Evolutionary conservation across 2,888 invertebrate species (phyloP), one percentile per base, ranked within the genome.

Genomic region (Idaea dimidiata): DNA sequence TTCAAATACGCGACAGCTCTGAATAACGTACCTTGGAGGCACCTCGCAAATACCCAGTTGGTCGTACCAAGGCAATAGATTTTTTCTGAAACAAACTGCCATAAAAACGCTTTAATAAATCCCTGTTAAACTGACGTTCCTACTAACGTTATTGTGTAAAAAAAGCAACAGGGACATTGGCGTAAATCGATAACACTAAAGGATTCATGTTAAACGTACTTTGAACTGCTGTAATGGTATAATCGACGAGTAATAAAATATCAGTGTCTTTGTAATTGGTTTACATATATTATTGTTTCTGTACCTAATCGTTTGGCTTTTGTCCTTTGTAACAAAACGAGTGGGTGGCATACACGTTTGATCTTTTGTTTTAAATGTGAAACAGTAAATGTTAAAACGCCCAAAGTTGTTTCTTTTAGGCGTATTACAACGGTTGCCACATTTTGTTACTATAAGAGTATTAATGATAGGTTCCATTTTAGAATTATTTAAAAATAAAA

Each of bases 21-120:
- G 43, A 43, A 43, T 10, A 32, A 4, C 32, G 32, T 32, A 43
- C 14, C 14, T 43, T 43, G 3, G 8, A 43, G 43, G 14, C 43
- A 43, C 33, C 7, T 7, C 14, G 7, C 43, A 43, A 43, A 43
- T 10, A 14, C 43, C 43, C 43, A 43, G 43, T 43, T 24, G 1
- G 24, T 5, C 43, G 7, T 14, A 43, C 43, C 10, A 43, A 43
- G 14, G 43, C 43, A 43, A 43, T 43, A 43, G 14, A 10, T 43
- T 43, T 43, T 55, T 55, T 53, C 57, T 54, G 17, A 62, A 66
- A 65, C 54, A 59, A 62, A 31, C 32, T 58, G 63, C 65, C 65
- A 72, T 72, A 65, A 64, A 68, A 72, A 59, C 63, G 57, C 70
- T 72, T 61, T 70, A 68, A 65, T 63, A 62, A 64, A 70, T 72